Conservation (phyloP, 2,888 invertebrate species). For the Laothoe populi region DNA sequence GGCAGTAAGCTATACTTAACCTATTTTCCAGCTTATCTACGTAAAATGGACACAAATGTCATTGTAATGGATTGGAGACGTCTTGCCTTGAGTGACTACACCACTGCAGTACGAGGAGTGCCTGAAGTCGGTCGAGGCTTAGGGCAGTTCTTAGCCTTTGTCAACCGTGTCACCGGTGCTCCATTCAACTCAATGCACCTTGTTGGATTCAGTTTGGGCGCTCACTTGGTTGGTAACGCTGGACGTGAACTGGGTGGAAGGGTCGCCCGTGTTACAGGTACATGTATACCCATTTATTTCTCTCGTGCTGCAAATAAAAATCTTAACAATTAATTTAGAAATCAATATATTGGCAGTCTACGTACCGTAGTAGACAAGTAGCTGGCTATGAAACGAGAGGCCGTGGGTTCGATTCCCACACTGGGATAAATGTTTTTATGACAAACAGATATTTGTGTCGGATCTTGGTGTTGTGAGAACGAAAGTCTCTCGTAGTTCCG, state of each 20-base stretch:
- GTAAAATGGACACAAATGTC: not conserved
- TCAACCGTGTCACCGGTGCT: slow-evolving; percentile 47
- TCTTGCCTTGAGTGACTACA: not conserved
- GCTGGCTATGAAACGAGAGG: too few species aligned
- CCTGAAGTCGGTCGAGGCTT: not conserved
- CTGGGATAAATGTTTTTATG: too few species aligned
- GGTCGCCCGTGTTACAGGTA: slow-evolving; percentile 70
- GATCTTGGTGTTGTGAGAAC: too few species aligned
- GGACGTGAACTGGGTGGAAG: slow-evolving; percentile 63
- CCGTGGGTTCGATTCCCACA: too few species aligned
- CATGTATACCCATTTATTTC: not conserved
- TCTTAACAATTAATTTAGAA: not conserved
- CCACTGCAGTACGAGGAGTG: not conserved
- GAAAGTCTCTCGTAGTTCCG: too few species aligned
- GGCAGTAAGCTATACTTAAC: too few species aligned
- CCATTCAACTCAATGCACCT: slow-evolving; percentile 63
- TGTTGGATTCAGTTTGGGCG: slow-evolving; percentile 80
- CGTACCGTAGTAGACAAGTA: too few species aligned
- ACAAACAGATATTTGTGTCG: too few species aligned
- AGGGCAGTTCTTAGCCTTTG: not conserved
- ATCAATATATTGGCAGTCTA: not conserved
- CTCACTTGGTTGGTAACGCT: slow-evolving; percentile 74
- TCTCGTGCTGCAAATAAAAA: too few species aligned
- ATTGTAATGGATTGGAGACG: not conserved
- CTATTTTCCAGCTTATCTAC: too few species aligned